Evolutionary conservation across 1,140 invertebrate genomes (phyloP), one percentile per base, ranked within the genome.

Genomic region (Pogonus chalceus): DNA sequence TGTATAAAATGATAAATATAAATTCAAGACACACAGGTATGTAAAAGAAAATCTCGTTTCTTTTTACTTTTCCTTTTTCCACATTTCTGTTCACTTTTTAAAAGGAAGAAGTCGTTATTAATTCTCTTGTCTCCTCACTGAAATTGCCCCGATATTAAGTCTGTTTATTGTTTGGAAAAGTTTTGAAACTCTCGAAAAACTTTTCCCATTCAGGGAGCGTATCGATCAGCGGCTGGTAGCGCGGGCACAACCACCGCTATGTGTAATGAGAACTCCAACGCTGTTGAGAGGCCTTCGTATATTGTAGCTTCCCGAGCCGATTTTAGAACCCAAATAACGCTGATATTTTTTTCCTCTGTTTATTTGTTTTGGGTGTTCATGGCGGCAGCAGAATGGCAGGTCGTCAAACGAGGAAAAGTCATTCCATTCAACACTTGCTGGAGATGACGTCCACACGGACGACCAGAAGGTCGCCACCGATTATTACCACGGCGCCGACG

Each of bases 381-480:
- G n/a, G n/a, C n/a, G n/a, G 20, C 16, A n/a, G 16, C 39, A 49
- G 2, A 2, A 49, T 49, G 47, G 20, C 47, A 14, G 47, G 16
- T 14, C 47, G 47, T 24, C 16, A 49, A 24, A 49, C 47, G 14
- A 16, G 21, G 12, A 16, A 22, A 24, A 49, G n/a, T 23, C 47
- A 49, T 24, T 49, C 47, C 2, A 49, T 49, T 10, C 47, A 49
- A 24, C 20, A 49, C 21, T 24, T 49, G 20, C 23, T 49, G 47
- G 47, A 49, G 14, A 9, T 49, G 21, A 10, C 47, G 14, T 18
- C 47, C 10, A 23, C 47, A 1, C 47, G 47, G 10, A 16, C 21
- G 20, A 49, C 47, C 1, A 22, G 47, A 14, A 49, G 21, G 23
- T 49, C 21, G 10, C 23, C n/a, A n/a, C n/a, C n/a, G n/a, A n/a